Evolutionary conservation across 2,888 invertebrate genomes (phyloP), one percentile per base, ranked within the genome.

Genomic region (Chrysopilus asiliformis): DNA sequence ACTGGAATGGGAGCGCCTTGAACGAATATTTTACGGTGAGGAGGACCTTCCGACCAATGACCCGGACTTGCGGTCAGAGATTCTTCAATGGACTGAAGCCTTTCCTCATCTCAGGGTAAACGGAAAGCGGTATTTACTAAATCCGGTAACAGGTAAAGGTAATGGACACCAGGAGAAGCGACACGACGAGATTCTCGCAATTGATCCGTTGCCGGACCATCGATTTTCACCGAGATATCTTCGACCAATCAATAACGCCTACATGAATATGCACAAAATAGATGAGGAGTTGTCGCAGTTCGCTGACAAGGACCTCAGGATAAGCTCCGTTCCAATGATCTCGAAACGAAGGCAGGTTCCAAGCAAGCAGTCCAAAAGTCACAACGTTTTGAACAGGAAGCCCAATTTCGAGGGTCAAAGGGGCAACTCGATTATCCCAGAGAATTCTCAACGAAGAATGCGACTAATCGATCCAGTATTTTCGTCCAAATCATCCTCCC

Each of bases 1-100:
- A 45, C 40, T 53, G 13, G 60, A 57, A 43, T 64, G 64, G 64
- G 59, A 62, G 35, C 52, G 51, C 10, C 53, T 64, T 4, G 62
- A 64, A 29, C 48, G 56, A 7, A 55, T 60, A 51, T 46, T 64
- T 25, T 48, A 51, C 20, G 58, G 58, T 0, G 52, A 58, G 37
- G 51, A 60, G 20, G 27, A 45, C 0, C 32, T 61, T 14, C 42
- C 49, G 12, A 41, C 45, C 1, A 51, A 52, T 1, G 50, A 53
- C 20, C 45, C 51, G 2, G 60, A 61, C 18, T 42, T 61, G 8
- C 51, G 51, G 2, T 49, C 53, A 16, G 64, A 64, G 47, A 56
- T 64, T 25, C 44, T 49, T 10, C 61, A 60, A 34, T 64, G 64
- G 64, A 60, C 57, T 30, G 49, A 42, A 1, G 56, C 58, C 38